Conservation (phyloP, 2,113 vertebrate species). For the Scartelaos histophorus region DNA sequence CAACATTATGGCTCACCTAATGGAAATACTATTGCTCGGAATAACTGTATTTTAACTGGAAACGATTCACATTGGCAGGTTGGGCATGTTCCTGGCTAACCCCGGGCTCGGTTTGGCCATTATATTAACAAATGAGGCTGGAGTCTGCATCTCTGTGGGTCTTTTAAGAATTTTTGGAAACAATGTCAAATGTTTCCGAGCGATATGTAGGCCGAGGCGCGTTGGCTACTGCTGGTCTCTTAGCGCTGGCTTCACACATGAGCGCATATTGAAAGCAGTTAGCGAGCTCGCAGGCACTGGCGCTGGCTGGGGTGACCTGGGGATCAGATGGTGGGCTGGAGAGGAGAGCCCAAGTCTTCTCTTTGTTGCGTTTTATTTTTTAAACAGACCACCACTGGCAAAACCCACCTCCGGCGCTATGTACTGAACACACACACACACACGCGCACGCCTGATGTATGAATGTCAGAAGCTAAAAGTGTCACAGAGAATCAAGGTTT, state of each 20-base stretch:
- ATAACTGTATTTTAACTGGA: not conserved
- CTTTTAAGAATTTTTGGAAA: slow-evolving; percentile 13
- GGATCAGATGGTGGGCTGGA: slow-evolving; percentile 65
- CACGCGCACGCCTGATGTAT: slow-evolving; percentile 10
- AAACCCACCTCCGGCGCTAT: not conserved
- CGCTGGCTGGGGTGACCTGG: slow-evolving; percentile 36
- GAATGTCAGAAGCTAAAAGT: slow-evolving; percentile 67
- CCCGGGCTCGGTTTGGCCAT: not conserved
- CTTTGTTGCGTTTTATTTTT: slow-evolving; percentile 49
- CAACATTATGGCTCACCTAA: not conserved
- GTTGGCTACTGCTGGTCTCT: slow-evolving; percentile 24
- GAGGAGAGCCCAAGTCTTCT: slow-evolving; percentile 55
- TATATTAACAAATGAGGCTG: slow-evolving; percentile 13
- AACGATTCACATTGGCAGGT: not conserved
- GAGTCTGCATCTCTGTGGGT: slow-evolving; percentile 6
- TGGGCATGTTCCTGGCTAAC: slow-evolving; percentile 8
- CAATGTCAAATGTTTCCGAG: slow-evolving; percentile 11
- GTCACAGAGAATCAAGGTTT: slow-evolving; percentile 47
- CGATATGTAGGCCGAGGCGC: not conserved
- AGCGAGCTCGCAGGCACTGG: slow-evolving; percentile 36
- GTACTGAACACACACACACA: slow-evolving; percentile 2
- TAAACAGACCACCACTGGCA: slow-evolving; percentile 36
- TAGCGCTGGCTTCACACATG: slow-evolving; percentile 54
- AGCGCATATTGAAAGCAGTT: slow-evolving; percentile 53
- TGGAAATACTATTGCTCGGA: not conserved